Percentiles rank a stretch among this genome's conserved stretches.
These are phyloP conservation scores for Neoitamus cyanurus DNA, from an alignment of 2,888 invertebrate species.

Conservation along the genomic window DNA sequence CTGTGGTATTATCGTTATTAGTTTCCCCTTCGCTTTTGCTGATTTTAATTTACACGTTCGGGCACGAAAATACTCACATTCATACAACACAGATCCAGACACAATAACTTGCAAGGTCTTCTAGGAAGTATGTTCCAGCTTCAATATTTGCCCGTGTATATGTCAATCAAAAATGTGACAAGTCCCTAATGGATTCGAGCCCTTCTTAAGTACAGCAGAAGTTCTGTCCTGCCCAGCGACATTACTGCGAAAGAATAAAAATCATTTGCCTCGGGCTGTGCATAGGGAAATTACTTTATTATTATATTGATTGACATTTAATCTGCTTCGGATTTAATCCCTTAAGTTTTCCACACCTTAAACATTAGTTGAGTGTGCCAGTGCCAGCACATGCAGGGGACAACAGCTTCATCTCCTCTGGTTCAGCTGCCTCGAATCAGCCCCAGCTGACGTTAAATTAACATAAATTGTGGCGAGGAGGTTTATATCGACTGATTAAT, in stretches of 20 bases:
- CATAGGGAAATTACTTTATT: conserved; percentile 27
- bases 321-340: conserved; percentile 52
- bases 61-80: no score
- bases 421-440: conserved; percentile 56
- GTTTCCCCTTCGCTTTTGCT: no score
- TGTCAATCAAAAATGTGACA: conserved; percentile 9
- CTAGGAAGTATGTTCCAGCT: no score
- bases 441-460: conserved; percentile 64
- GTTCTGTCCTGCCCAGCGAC: not conserved
- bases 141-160: no score
- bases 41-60: no score
- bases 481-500: conserved; percentile 26
- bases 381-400: not conserved
- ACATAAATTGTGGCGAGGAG: conserved; percentile 59
- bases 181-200: not conserved
- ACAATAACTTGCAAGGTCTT: no score
- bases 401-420: not conserved
- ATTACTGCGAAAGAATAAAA: not conserved
- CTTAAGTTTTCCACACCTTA: not conserved
- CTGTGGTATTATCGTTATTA: no score
- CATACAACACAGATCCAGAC: no score
- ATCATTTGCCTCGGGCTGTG: not conserved
- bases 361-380: no score
- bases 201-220: not conserved
- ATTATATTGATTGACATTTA: conserved; percentile 58